Conservation (phyloP, 2,797 vertebrate genomes). For the Cyclura pinguis region DNA sequence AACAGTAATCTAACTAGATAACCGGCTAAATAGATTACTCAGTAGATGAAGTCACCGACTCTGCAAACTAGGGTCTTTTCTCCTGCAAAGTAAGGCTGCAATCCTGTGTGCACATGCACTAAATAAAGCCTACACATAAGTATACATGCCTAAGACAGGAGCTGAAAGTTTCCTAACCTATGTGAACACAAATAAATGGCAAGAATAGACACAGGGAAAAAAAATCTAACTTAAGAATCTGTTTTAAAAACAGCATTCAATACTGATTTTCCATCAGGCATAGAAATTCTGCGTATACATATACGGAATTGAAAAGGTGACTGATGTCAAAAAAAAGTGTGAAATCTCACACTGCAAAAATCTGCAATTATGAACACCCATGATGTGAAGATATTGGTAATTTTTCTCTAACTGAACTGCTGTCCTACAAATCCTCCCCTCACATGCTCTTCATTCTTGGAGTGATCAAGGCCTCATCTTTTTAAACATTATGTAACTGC, state of each 20-base stretch:
- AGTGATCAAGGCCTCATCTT: background rate
- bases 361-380: background rate
- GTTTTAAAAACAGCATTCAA: background rate
- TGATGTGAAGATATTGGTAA: background rate
- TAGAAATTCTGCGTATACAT: background rate
- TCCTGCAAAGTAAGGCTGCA: background rate
- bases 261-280: slow-evolving; percentile 13
- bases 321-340: background rate
- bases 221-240: background rate
- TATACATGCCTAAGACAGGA: background rate
- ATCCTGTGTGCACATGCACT: background rate
- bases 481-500: background rate
- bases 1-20: background rate
- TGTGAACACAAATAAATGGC: accelerated
- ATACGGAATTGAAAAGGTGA: background rate
- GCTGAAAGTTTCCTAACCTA: background rate
- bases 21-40: background rate
- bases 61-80: background rate
- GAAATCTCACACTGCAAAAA: background rate
- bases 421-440: background rate
- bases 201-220: background rate
- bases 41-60: background rate
- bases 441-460: background rate
- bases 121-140: too few species aligned
- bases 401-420: too few species aligned